Evolutionary conservation across 2,888 invertebrate genomes (phyloP), one percentile per base, ranked within the genome.

Genomic region (Phanerotoma sp.): DNA sequence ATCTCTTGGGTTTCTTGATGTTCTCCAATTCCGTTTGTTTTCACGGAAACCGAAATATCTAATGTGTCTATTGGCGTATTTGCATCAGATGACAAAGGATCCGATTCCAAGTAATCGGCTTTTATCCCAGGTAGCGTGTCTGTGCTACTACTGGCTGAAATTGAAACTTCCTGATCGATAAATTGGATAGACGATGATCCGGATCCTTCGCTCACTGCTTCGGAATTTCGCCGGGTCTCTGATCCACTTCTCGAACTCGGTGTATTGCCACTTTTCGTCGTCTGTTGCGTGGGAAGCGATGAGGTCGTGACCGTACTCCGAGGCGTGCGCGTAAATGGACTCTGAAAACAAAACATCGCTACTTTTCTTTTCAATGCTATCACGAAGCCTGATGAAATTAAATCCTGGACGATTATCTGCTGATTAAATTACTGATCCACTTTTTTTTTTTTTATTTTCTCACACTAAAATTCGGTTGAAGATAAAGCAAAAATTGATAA

Each of bases 331-430:
- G 77, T 71, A 55, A 77, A 78, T 46, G 77, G 77, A 56, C 75
- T 76, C 63, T 77, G 75, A 58, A 78, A 78, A 62, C 78, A 78
- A 61, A 78, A 78, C 78, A 78, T 78, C 46, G 41, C 61, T 53
- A 32, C 15, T 40, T 16, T n/a, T n/a, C n/a, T n/a, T n/a, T 18
- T 22, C 15, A 28, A 47, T 18, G 11, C 18, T 15, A 47, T 15
- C 13, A 47, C 3, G 25, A 25, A 25, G 9, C 9, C 25, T 5
- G 25, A 25, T 25, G n/a, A n/a, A n/a, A n/a, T n/a, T n/a, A 25
- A 25, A 25, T 9, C 25, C 9, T 25, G 25, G 9, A 25, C 9
- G 25, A 9, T 25, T 7, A 9, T 25, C 9, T 25, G 25, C 5
- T 25, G 25, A 25, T 25, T 7, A 25, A 25, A n/a, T n/a, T n/a